Evolutionary conservation across 2,888 invertebrate genomes (phyloP).

Genomic region (Nephrocerus scutellatus): DNA sequence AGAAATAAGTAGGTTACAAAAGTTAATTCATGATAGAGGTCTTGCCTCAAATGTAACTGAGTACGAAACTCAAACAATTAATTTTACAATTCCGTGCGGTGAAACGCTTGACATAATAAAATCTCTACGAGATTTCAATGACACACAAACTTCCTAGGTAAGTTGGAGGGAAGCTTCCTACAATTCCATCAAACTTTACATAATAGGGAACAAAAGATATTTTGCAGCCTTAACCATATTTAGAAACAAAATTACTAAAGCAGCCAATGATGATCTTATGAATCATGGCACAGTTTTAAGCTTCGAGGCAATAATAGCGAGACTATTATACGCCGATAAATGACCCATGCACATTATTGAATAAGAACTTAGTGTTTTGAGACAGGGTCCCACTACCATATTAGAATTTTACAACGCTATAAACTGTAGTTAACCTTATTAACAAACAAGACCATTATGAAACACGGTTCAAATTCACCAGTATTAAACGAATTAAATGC

Average conservation of each 20-base stretch:
- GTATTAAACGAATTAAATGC: too few species aligned
- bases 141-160: neutral
- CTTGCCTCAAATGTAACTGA: too few species aligned
- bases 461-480: too few species aligned
- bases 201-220: slow-evolving; percentile 1
- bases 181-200: slow-evolving; percentile 3
- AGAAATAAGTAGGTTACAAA: too few species aligned
- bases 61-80: slow-evolving; percentile 1
- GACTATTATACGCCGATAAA: neutral
- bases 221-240: slow-evolving; percentile 1
- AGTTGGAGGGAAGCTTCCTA: slow-evolving; percentile 3
- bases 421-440: slow-evolving; percentile 1
- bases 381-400: neutral
- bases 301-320: neutral
- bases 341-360: neutral
- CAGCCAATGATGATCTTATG: neutral
- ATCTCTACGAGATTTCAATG: slow-evolving; percentile 4
- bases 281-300: neutral
- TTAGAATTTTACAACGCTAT: neutral
- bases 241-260: neutral
- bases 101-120: neutral
- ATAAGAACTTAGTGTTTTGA: neutral
- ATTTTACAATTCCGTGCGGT: neutral
- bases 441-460: too few species aligned
- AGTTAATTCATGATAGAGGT: too few species aligned